These are phyloP conservation scores for Eidolon helvum DNA, from an alignment of 2,113 vertebrate genomes.

Conservation along the genomic window DNA sequence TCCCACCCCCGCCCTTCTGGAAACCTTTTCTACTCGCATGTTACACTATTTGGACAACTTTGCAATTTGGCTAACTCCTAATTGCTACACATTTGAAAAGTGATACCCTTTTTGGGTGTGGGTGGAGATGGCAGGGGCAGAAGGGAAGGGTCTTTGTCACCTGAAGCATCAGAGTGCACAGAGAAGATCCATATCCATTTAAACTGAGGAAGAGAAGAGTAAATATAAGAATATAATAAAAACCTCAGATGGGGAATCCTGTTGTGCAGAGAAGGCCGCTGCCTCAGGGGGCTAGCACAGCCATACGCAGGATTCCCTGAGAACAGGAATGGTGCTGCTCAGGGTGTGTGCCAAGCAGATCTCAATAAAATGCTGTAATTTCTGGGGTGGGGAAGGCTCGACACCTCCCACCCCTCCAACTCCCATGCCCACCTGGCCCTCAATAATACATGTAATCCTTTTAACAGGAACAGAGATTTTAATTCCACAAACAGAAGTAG, in stretches of 20 bases:
- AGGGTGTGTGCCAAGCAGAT: neutral
- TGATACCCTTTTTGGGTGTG: no score
- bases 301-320: neutral
- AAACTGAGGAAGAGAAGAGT: neutral
- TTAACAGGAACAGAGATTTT: neutral
- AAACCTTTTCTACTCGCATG: neutral
- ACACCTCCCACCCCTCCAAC: rapidly evolving
- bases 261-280: neutral
- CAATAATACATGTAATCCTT: neutral
- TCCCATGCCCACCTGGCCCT: neutral
- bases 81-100: neutral
- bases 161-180: neutral
- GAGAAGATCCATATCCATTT: neutral
- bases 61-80: neutral
- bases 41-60: neutral
- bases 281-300: rapidly evolving
- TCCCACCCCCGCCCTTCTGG: neutral
- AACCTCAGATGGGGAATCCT: rapidly evolving
- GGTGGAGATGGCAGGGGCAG: neutral
- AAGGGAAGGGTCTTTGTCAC: neutral
- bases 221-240: neutral
- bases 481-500: neutral
- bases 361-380: neutral
- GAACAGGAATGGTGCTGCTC: neutral
- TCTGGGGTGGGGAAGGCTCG: neutral